Evolutionary conservation across 2,888 invertebrate genomes (phyloP).

Genomic region (Ochropleura plecta): DNA sequence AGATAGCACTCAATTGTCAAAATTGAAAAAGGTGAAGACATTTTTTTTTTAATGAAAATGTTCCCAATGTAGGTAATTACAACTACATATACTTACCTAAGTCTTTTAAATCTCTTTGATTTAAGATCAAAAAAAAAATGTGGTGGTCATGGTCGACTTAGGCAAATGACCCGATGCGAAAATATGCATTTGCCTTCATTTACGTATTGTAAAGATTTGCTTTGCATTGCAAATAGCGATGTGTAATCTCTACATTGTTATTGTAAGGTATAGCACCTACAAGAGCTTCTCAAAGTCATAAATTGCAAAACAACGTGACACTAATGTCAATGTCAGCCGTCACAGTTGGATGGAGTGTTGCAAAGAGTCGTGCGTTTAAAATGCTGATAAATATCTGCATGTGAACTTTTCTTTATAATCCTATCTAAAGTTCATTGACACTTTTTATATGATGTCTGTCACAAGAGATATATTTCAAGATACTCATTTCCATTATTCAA

Average conservation of each 20-base stretch:
- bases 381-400: constrained; percentile 24
- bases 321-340: constrained; percentile 43
- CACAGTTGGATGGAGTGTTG: constrained; percentile 30
- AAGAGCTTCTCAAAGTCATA: constrained; percentile 7
- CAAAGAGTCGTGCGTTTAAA: constrained; percentile 11
- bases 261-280: background rate
- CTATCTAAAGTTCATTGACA: constrained; percentile 37
- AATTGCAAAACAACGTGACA: constrained; percentile 40
- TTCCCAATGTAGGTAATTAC: no score
- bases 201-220: constrained; percentile 23
- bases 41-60: no score
- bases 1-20: no score
- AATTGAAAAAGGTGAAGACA: no score
- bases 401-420: constrained; percentile 26
- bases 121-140: constrained; percentile 11
- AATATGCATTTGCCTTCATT: constrained; percentile 34
- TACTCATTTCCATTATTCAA: background rate
- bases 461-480: background rate
- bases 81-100: no score
- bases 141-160: constrained; percentile 30
- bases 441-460: constrained; percentile 1
- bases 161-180: constrained; percentile 37
- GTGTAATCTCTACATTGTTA: constrained; percentile 17
- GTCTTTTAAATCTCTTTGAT: background rate
- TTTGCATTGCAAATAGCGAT: constrained; percentile 48